Evolutionary conservation across 2,113 vertebrate species (phyloP), one percentile per base, ranked within the genome.

Genomic region (Sturnus vulgaris): DNA sequence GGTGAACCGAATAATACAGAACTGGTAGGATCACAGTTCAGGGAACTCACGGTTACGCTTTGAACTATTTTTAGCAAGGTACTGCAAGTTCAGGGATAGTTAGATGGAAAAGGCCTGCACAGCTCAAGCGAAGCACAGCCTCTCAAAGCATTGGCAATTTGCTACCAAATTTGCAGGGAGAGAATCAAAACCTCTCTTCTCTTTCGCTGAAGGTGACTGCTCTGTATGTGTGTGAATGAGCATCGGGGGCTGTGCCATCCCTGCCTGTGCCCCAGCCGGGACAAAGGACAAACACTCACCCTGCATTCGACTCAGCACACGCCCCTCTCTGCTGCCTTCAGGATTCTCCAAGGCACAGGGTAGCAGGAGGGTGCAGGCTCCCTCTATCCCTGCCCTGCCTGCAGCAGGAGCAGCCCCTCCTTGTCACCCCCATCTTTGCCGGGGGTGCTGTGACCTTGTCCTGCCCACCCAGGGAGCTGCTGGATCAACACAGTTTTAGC

Each of bases 61-160:
- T 92, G 79, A 95, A 93, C 91, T 95, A 92, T 88, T 95, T 97
- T 96, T 95, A 96, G 82, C 18, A 47, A 64, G 88, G 84, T 69
- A n/a, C 53, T 82, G 86, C 33, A 68, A 94, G 94, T 91, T 93
- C 95, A 93, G 66, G 86, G 53, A 47, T 46, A 56, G 35, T 30
- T 24, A 49, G n/a, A 30, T 4, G 68, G 88, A 79, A 63, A 70
- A 81, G 68, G 71, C 52, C 89, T 72, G 59, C 71, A 57, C 73
- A 72, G 88, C 61, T 75, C 60, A 7, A 31, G 50, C 10, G 22
- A 82, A 86, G 59, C 50, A 46, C 10, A 66, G 23, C 56, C 61
- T 82, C 65, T 75, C 65, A 82, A 52, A 66, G 55, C 22, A 2
- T 0, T 56, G 82, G 77, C 59, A 47, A 63, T 63, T 86, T 93